A percentile compares a stretch with the other conserved stretches of the same genome.
Evolutionary conservation across 2,113 vertebrate species (phyloP).

Genomic region (Labrus mixtus): DNA sequence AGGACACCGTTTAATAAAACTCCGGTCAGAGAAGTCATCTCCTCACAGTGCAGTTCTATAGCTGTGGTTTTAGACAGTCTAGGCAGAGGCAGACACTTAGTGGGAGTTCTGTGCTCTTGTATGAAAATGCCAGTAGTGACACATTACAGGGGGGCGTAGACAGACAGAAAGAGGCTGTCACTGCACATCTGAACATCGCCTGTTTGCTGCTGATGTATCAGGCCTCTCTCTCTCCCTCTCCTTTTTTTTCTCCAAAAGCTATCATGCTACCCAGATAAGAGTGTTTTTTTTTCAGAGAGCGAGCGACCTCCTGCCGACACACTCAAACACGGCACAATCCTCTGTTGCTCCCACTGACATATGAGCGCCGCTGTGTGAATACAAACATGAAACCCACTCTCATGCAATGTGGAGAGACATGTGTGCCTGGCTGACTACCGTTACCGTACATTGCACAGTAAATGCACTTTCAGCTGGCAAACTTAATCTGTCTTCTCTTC

Average conservation of each 20-base stretch:
- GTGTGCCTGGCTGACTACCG: slow-evolving; percentile 54
- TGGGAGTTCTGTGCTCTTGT: slow-evolving; percentile 21
- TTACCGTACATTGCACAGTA: slow-evolving; percentile 74
- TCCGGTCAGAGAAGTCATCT: background rate
- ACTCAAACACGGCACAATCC: slow-evolving; percentile 21
- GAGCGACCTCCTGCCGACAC: slow-evolving; percentile 43
- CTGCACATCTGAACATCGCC: slow-evolving; percentile 21
- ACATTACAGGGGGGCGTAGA: slow-evolving; percentile 6
- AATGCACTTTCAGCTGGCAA: slow-evolving; percentile 81
- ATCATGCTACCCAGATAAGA: slow-evolving; percentile 29
- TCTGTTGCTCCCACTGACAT: slow-evolving; percentile 1
- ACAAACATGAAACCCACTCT: slow-evolving; percentile 11
- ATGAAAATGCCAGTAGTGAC: slow-evolving; percentile 36
- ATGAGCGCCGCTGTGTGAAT: background rate
- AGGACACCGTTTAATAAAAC: background rate
- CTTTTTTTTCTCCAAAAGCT: background rate
- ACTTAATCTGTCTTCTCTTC: slow-evolving; percentile 52
- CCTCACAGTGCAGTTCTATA: background rate
- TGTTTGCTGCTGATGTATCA: slow-evolving; percentile 17
- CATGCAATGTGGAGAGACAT: background rate
- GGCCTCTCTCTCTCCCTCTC: slow-evolving; percentile 21
- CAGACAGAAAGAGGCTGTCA: slow-evolving; percentile 36
- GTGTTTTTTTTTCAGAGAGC: slow-evolving; percentile 57
- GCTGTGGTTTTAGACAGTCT: background rate
- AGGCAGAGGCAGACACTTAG: slow-evolving; percentile 17